phyloP scores from a whole-genome alignment of 2,888 invertebrate genomes.

The Sesamia inferens region DNA sequence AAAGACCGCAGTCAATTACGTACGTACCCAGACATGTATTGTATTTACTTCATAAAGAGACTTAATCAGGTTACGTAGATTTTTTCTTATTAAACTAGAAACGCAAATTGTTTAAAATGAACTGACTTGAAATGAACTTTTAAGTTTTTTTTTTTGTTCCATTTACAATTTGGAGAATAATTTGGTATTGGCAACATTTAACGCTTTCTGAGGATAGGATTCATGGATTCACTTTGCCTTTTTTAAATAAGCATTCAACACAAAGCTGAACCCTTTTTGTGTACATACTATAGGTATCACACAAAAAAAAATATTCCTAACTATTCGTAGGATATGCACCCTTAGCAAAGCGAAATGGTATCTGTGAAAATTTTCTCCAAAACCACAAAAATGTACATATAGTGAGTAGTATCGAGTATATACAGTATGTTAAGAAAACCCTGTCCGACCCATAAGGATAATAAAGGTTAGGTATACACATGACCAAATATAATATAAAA shows the following conservation, averaged over 20 bases:
- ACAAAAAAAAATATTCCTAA: background rate
- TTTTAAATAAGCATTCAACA: background rate
- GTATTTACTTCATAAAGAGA: constrained; percentile 17
- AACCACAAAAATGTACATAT: background rate
- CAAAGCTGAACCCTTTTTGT: background rate
- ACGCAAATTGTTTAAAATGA: background rate
- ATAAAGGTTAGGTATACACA: too few species aligned
- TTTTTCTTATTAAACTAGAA: constrained; percentile 12
- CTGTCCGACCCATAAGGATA: too few species aligned
- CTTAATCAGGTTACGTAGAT: constrained; percentile 21
- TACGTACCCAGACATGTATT: constrained; percentile 8
- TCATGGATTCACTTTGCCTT: background rate
- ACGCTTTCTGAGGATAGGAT: background rate
- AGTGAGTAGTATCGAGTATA: too few species aligned
- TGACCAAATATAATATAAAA: too few species aligned
- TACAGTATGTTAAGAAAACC: too few species aligned
- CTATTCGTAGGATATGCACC: background rate
- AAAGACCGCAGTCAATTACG: constrained; percentile 28
- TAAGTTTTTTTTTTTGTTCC: background rate
- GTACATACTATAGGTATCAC: background rate
- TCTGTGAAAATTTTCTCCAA: background rate
- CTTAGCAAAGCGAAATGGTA: background rate
- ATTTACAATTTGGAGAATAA: background rate
- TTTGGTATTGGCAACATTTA: background rate
- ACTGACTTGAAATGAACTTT: background rate